Base-by-base conservation (phyloP, 1,140 invertebrate species). In the Odontomachus brunneus region DNA sequence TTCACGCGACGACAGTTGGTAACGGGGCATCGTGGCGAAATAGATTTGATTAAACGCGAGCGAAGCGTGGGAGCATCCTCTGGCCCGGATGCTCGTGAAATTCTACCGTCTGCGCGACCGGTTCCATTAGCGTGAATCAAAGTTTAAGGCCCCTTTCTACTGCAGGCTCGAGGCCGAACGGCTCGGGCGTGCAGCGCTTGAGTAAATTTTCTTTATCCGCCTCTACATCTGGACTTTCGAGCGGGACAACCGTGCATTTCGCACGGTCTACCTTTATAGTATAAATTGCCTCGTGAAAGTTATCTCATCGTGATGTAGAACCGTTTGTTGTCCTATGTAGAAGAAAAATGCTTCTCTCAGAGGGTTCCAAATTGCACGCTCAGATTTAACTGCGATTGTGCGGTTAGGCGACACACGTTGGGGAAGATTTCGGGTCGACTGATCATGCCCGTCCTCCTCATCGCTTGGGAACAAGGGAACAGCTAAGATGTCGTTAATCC, bases 31-130 rank as follows among this genome's bases (percentile, higher is more conserved):
- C 38, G 22, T 59, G 24, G 33, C 44, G 29, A 82, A 38, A 82
- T 82, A 74, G 78, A 63, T 83, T 48, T 63, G 71, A 83, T 83
- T 63, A 63, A 74, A 75, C 17, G 33, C 44, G 49, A 73, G 60
- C 57, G 49, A 83, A 9, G 60, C 72, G 72, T 83, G 81, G 49
- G 72, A 83, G 81, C n/a, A 11, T 55, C 11, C 48, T 65, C 57
- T 33, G 48, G 19, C 24, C 60, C 22, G 57, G 55, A 49, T 63
- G 60, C 71, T 83, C 57, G 60, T 74, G 65, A 71, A 74, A 81
- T 66, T 81, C 44, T 73, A 80, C 51, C 51, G 24, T 69, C 65
- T 71, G 33, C 51, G 57, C n/a, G 65, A 71, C 44, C 33, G 51
- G 75, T 80, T 57, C 51, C 22, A 59, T 57, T 59, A 57, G 22